Evolutionary conservation across 2,113 vertebrate species (phyloP).

Genomic region (Columbina picui): DNA sequence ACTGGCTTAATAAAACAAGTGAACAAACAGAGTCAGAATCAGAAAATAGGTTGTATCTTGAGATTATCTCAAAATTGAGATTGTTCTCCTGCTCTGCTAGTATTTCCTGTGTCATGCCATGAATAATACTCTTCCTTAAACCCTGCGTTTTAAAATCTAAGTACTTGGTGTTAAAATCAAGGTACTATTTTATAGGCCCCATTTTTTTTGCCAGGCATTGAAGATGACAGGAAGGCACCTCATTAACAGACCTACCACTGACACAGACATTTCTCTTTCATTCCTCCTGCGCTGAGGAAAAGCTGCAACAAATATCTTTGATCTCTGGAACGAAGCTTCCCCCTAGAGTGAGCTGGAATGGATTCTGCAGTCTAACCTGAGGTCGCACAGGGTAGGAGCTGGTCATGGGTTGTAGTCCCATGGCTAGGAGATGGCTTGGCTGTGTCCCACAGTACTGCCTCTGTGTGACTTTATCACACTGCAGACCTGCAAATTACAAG

Average conservation of each 20-base stretch:
- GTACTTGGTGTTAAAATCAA: neutral
- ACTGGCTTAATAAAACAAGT: neutral
- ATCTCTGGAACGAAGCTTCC: neutral
- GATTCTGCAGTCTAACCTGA: neutral
- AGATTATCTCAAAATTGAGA: neutral
- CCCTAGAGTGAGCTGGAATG: neutral
- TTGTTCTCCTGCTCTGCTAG: neutral
- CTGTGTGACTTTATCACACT: neutral
- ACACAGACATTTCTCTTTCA: accelerated
- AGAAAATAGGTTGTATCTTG: neutral
- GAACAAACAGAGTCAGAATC: neutral
- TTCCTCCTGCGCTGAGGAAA: neutral
- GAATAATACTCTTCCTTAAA: neutral
- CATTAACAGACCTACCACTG: neutral
- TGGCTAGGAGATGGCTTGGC: neutral
- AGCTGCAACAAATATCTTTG: neutral
- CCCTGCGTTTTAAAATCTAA: neutral
- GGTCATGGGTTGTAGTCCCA: neutral
- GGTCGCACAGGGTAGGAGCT: neutral
- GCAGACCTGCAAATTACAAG: neutral
- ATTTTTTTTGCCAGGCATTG: neutral
- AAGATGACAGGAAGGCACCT: neutral
- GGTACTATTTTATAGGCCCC: neutral
- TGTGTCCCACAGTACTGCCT: neutral
- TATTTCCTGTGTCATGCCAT: neutral